phyloP scores from a whole-genome alignment of 2,888 invertebrate species.

The Drosophila niveifrons region DNA sequence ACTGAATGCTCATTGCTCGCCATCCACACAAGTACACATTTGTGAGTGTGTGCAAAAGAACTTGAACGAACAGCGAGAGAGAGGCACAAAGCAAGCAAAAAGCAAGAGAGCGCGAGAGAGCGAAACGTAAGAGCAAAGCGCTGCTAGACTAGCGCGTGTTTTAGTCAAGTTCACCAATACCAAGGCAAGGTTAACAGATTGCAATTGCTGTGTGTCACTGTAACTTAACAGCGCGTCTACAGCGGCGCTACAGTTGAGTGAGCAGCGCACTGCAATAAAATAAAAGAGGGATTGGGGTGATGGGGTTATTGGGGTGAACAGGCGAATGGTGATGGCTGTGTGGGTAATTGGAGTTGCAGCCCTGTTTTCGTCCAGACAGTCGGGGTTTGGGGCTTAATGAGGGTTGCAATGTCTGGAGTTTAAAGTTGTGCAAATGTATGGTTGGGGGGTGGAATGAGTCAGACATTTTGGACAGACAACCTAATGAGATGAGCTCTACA shows the following conservation, averaged over 20 bases:
- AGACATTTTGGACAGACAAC: constrained; percentile 54
- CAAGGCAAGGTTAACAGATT: constrained; percentile 58
- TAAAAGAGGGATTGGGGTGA: constrained; percentile 15
- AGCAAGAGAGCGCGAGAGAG: constrained; percentile 22
- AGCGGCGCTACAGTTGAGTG: constrained; percentile 62
- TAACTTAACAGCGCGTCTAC: constrained; percentile 65
- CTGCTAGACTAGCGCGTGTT: constrained; percentile 52
- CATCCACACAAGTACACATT: constrained; percentile 40
- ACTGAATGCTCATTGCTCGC: constrained; percentile 73
- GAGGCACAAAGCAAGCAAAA: constrained; percentile 16
- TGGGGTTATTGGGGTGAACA: constrained; percentile 14
- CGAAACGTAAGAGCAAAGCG: constrained; percentile 25
- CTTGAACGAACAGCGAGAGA: constrained; percentile 54
- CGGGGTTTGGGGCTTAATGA: constrained; percentile 65
- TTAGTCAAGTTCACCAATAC: constrained; percentile 80
- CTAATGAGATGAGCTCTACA: constrained; percentile 17
- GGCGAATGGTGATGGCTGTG: constrained; percentile 11
- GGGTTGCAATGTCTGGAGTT: constrained; percentile 72
- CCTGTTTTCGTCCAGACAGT: constrained; percentile 52
- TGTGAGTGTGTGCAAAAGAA: constrained; percentile 21
- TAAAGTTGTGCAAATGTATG: constrained; percentile 52
- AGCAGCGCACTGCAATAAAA: constrained; percentile 60
- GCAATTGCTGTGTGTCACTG: constrained; percentile 43
- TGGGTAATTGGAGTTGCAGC: constrained; percentile 63
- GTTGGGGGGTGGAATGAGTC: constrained; percentile 57